A percentile compares a stretch with the other conserved stretches of the same genome.
phyloP scores from a whole-genome alignment of 2,113 vertebrate genomes.

The Colistium nudipinnis region DNA sequence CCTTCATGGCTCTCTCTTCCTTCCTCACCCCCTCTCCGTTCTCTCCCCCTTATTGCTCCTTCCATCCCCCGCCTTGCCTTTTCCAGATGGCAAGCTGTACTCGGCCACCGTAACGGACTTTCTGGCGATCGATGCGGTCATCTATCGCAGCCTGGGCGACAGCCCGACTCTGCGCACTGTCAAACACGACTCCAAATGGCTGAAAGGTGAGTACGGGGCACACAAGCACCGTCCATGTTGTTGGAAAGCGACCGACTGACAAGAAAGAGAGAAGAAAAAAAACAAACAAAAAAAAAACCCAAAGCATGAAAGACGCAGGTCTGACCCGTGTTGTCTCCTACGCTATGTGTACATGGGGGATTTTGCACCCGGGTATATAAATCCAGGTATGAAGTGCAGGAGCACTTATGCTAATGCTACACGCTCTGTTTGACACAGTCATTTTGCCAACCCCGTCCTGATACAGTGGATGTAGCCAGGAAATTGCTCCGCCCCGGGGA shows the following conservation, averaged over 20 bases:
- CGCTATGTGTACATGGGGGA: conserved; percentile 28
- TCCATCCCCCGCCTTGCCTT: conserved; percentile 43
- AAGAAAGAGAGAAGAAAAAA: too few species aligned
- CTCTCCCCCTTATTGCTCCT: conserved; percentile 40
- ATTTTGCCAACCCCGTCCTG: conserved; percentile 53
- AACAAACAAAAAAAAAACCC: conserved; percentile 53
- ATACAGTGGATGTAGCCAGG: conserved; percentile 49
- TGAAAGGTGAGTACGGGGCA: conserved; percentile 89
- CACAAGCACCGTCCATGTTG: conserved; percentile 33
- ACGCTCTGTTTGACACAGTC: conserved; percentile 48
- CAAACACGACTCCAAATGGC: conserved; percentile 99
- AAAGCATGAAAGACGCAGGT: conserved; percentile 2
- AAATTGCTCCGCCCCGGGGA: conserved; percentile 63
- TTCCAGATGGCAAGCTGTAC: conserved; percentile 94
- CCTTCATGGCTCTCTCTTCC: conserved; percentile 13
- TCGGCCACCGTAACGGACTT: conserved; percentile 99
- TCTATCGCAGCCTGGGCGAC: conserved; percentile 98
- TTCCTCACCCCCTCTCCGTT: conserved; percentile 34
- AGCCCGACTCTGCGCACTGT: conserved; percentile 97
- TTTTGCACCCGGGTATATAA: conserved; percentile 22
- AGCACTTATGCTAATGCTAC: conserved; percentile 59
- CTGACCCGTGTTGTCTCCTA: conserved; percentile 26
- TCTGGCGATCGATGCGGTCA: conserved; percentile 97
- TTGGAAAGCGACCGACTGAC: conserved; percentile 36
- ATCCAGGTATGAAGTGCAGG: conserved; percentile 27